Conservation (phyloP, 2,888 invertebrate species). For the Polietes domitor region DNA sequence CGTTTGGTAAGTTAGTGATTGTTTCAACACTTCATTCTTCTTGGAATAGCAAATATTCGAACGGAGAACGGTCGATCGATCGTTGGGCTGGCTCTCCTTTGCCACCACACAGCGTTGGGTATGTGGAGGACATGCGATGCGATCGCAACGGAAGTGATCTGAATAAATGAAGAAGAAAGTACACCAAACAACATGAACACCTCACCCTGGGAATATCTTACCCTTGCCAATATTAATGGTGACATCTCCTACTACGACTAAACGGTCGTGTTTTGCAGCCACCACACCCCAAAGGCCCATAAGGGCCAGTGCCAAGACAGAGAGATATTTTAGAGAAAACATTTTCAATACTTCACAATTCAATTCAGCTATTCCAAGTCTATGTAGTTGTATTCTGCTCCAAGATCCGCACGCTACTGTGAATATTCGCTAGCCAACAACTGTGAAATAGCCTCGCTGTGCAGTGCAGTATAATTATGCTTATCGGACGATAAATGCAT, state of each 20-base stretch:
- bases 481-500: no score
- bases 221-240: no score
- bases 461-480: no score
- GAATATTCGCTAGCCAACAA: neutral
- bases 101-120: neutral
- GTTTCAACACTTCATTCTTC: neutral
- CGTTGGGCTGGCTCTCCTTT: neutral
- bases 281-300: neutral
- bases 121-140: neutral
- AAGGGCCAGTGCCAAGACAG: neutral
- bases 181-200: no score
- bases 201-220: no score
- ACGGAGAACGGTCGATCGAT: neutral
- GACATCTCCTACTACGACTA: neutral
- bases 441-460: neutral
- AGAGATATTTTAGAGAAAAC: neutral
- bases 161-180: neutral
- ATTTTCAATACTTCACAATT: neutral
- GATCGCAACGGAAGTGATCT: conserved; percentile 3
- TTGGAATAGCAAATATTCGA: neutral
- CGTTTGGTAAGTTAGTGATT: neutral
- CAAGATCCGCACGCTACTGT: neutral
- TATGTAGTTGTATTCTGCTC: neutral
- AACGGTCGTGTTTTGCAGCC: neutral
- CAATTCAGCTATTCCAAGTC: no score